Base-by-base conservation (phyloP, 1,140 invertebrate species). In the Lepidostoma basale region DNA sequence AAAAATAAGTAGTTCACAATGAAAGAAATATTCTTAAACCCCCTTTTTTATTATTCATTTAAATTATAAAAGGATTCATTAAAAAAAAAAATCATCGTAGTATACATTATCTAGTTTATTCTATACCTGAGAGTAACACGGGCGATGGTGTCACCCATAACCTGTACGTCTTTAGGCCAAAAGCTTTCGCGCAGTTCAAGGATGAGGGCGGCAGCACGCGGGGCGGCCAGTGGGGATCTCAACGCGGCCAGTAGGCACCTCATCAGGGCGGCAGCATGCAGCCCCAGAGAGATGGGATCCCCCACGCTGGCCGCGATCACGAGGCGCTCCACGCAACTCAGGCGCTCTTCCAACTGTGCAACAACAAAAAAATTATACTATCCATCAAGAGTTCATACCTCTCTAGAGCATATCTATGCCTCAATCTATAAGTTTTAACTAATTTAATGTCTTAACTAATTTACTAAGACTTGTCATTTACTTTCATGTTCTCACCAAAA, bases 181-280 rank as follows among this genome's bases (percentile, higher is more conserved):
- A 89, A 83, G 5, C 80, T 79, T 62, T 78, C 75, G 0, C 84
- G 77, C 12, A 94, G 77, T 10, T 83, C 74, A 2, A 86, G 69
- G 75, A 88, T 92, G 1, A 93, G 78, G 49, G 88, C 79, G 12
- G 86, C 83, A 62, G 90, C 76, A 25, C 80, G 77, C 8, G 87
- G 87, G 6, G 90, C 90, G 9, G 89, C 88, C 23, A 94, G 77
- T 16, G 91, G 90, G 14, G 88, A 91, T 18, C 85, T 80, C 45
- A 93, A 79, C 63, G 87, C 86, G 42, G 77, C 80, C 39, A 93
- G 79, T 67, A 94, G 80, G 6, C 83, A 77, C 12, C 83, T 80
- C 56, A 94, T 76, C 8, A 93, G 74, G 52, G 85, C 80, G 44
- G 88, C 86, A 42, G 90, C 87, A 69, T 88, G 79, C 30, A 86